Evolutionary conservation across 2,888 invertebrate genomes (phyloP).

Genomic region (Clusia tigrina): DNA sequence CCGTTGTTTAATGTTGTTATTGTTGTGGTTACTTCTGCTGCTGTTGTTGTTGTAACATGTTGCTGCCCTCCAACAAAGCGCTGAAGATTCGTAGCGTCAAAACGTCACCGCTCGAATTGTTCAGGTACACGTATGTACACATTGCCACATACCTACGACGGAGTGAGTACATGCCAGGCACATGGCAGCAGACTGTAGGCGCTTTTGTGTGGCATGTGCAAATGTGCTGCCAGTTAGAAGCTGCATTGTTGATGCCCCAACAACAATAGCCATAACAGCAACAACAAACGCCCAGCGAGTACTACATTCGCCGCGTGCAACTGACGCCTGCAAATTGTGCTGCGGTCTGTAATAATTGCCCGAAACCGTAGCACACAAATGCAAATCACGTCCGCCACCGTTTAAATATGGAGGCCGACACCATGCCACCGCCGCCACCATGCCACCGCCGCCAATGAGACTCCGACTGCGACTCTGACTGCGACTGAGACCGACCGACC

Average conservation of each 20-base stretch:
- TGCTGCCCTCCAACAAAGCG: not conserved
- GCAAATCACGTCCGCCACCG: constrained; percentile 37
- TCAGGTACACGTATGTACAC: constrained; percentile 40
- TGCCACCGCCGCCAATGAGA: not conserved
- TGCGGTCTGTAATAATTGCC: constrained; percentile 61
- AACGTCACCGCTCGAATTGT: constrained; percentile 3
- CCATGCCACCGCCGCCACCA: constrained; percentile 43
- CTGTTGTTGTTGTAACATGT: not conserved
- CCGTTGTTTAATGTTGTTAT: constrained; percentile 17
- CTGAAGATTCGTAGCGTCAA: constrained; percentile 1
- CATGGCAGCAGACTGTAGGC: constrained; percentile 39
- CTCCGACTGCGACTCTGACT: constrained; percentile 32
- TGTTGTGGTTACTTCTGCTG: not conserved
- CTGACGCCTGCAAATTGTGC: constrained; percentile 57
- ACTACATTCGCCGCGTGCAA: constrained; percentile 39
- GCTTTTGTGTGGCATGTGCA: constrained; percentile 28
- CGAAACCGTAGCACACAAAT: constrained; percentile 36
- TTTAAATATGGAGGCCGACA: too few relatives aligned
- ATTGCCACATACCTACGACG: constrained; percentile 32
- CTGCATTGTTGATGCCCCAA: constrained; percentile 2
- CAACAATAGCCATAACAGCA: not conserved
- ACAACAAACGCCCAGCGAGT: not conserved
- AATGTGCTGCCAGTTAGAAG: constrained; percentile 23
- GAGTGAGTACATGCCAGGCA: constrained; percentile 41
- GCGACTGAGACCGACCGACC: constrained; percentile 27